These are phyloP conservation scores for Clytia hemisphaerica DNA, from an alignment of 30 jellyfish, hydroid and myxozoan genomes.

Conservation along the genomic window DNA sequence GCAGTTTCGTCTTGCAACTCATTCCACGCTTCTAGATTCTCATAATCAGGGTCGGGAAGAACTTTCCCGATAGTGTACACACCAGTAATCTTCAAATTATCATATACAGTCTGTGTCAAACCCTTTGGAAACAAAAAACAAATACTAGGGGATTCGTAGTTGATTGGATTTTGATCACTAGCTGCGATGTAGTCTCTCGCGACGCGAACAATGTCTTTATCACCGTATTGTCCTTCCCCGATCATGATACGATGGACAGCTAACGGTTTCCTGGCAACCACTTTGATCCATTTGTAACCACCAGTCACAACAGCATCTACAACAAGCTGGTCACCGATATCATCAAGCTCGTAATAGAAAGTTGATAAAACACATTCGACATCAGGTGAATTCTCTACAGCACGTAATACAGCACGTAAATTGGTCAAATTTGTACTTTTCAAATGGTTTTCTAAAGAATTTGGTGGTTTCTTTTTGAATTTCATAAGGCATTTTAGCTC, in stretches of 20 bases:
- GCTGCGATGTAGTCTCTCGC: conserved; percentile 49
- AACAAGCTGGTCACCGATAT: conserved; percentile 14
- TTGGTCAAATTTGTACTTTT: conserved; percentile 59
- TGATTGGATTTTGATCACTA: conserved; percentile 39
- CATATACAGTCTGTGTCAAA: conserved; percentile 57
- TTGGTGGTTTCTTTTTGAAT: neutral
- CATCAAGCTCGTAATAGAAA: conserved; percentile 25
- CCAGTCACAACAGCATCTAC: conserved; percentile 64
- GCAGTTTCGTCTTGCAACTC: neutral
- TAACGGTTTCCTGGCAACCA: conserved; percentile 70
- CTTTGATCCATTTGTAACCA: conserved; percentile 68
- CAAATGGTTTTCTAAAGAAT: conserved; percentile 41
- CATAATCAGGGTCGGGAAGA: conserved; percentile 49
- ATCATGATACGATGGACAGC: conserved; percentile 67
- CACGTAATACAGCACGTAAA: conserved; percentile 50
- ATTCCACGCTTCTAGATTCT: neutral
- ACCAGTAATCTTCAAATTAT: conserved; percentile 38
- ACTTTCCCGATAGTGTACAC: conserved; percentile 40
- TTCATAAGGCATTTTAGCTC: conserved; percentile 45
- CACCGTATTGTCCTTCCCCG: conserved; percentile 88
- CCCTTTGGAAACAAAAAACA: conserved; percentile 58
- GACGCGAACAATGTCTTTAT: conserved; percentile 43
- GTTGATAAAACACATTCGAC: conserved; percentile 34
- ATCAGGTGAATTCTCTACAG: conserved; percentile 41
- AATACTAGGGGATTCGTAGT: conserved; percentile 35